Evolutionary conservation across 2,113 vertebrate genomes (phyloP), one percentile per base, ranked within the genome.

Genomic region (Acinonyx jubatus): DNA sequence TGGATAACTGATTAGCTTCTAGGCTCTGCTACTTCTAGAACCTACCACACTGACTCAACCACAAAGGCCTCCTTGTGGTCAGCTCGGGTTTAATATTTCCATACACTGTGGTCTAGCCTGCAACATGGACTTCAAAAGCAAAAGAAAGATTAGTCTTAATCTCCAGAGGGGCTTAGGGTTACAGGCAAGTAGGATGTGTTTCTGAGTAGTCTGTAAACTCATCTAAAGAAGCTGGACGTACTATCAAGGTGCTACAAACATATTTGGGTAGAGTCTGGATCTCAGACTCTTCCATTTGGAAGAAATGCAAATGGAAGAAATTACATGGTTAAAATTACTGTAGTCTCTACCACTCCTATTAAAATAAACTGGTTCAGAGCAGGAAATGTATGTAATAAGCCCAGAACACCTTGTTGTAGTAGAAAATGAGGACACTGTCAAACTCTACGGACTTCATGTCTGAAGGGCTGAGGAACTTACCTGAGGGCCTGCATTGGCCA

Each of bases 401-500:
- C 48, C 31, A 48, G 31, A 29, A 27, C 4, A 48, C 66, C 14
- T 3, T 10, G 57, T 23, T 7, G n/a, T 6, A 48, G 4, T 33
- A 69, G 93, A 76, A 57, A n/a, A 61, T 0, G 7, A 63, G 63
- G 50, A 10, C 16, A 7, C 4, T 1, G 5, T 5, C 4, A 1
- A 80, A 63, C 38, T 16, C 69, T 27, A 38, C 10, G 0, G 52
- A 21, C n/a, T 19, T 48, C 87, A 4, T 1, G 18, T 9, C 76
- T 29, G 36, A 61, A 82, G 57, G 82, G 36, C 66, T 74, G 31
- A 29, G 68, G 71, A 8, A 31, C 16, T 25, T 31, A 15, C 50
- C 0, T 69, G 33, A 52, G 33, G 74, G 25, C 65, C 33, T 69
- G 63, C 18, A 29, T 1, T 57, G 36, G 18, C 66, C 74, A 57